Conservation (phyloP, 2,797 vertebrate genomes). For the Pyrocephalus nanus region DNA sequence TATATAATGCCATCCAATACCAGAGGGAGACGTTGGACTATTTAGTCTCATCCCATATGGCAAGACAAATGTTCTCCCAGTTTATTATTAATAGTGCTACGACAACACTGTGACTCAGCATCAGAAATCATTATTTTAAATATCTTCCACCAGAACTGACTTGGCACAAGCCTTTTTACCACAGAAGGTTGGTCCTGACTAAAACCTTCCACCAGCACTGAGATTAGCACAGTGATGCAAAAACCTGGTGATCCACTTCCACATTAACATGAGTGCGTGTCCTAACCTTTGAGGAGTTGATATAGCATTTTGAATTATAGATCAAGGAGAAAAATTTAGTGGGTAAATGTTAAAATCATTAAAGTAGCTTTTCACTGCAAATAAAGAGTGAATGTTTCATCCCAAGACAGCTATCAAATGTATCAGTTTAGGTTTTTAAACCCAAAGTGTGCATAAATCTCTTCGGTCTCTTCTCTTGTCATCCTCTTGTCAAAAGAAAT, state of each 20-base stretch:
- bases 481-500: conserved; percentile 73
- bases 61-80: conserved; percentile 46
- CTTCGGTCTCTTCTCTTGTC: conserved; percentile 62
- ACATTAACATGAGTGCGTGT: conserved; percentile 54
- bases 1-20: conserved; percentile 4
- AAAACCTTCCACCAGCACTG: background rate
- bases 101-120: conserved; percentile 54
- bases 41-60: conserved; percentile 46
- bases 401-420: conserved; percentile 55
- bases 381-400: conserved; percentile 69
- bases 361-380: conserved; percentile 67
- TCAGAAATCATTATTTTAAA: conserved; percentile 52
- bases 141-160: conserved; percentile 28
- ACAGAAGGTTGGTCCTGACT: background rate
- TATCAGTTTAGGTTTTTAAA: conserved; percentile 57
- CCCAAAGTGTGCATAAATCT: conserved; percentile 59
- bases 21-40: background rate
- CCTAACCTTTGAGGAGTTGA: conserved; percentile 44
- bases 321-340: conserved; percentile 67
- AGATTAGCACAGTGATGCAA: background rate
- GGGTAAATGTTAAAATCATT: conserved; percentile 73
- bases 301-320: conserved; percentile 63
- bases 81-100: conserved; percentile 39
- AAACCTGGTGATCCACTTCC: conserved; percentile 53
- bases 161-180: background rate